Percentiles rank a stretch among this genome's conserved stretches.
Evolutionary conservation across 2,797 vertebrate species (phyloP).

Genomic region (Oreochromis grahami): DNA sequence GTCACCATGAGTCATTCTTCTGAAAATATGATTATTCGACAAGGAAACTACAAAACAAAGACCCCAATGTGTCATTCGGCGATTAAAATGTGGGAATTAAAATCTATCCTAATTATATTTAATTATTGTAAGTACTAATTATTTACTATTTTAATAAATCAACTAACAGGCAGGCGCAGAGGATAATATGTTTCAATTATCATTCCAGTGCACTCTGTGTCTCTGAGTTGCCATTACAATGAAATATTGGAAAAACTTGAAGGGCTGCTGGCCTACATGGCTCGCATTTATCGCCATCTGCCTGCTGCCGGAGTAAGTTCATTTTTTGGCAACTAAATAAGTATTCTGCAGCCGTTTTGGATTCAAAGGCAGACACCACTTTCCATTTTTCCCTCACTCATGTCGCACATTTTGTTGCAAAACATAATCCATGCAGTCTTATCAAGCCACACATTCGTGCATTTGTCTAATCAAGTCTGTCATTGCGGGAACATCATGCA

Average conservation of each 20-base stretch:
- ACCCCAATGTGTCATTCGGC: not conserved
- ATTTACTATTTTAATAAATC: not conserved
- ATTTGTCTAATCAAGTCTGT: not conserved
- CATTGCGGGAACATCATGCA: not conserved
- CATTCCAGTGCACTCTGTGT: constrained; percentile 14
- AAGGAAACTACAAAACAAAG: not conserved
- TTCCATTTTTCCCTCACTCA: not conserved
- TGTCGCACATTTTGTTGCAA: not conserved
- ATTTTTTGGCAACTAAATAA: constrained; percentile 20
- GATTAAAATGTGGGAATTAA: not conserved
- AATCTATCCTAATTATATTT: not conserved
- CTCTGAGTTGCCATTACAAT: constrained; percentile 16
- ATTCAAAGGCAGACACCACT: not conserved
- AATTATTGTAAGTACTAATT: not conserved
- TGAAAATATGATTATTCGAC: not conserved
- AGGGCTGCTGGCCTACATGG: constrained; percentile 10
- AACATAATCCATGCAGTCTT: not conserved
- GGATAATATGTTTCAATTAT: constrained; percentile 24
- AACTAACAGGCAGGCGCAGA: not conserved
- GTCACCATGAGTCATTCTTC: not conserved
- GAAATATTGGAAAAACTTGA: constrained; percentile 39
- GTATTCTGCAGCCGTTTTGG: constrained; percentile 45
- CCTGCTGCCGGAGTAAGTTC: constrained; percentile 55
- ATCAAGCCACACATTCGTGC: not conserved
- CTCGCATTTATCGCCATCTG: constrained; percentile 75